Evolutionary conservation across 2,888 invertebrate genomes (phyloP), one percentile per base, ranked within the genome.

Genomic region (Calliopum simillimum): DNA sequence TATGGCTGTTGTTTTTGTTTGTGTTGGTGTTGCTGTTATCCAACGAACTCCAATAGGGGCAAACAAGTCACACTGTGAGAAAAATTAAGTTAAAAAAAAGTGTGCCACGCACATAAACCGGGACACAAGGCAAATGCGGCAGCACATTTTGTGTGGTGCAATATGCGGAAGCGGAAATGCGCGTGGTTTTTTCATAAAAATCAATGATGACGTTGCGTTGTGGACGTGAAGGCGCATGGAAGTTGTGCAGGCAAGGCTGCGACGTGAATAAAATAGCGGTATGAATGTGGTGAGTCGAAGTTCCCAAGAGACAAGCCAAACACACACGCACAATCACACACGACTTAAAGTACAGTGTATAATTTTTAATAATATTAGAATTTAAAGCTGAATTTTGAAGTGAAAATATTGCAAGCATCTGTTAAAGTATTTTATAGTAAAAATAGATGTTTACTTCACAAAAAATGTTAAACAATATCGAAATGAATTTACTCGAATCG

Each of bases 131-230:
- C 51, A 16, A 51, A 19, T 21, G 51, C 51, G 51, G 14, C 2
- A 2, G 6, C 51, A 51, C n/a, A 33, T n/a, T n/a, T n/a, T n/a
- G n/a, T n/a, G 33, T 33, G 19, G 8, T 49, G 16, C 23, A 56
- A 56, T 33, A 33, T 33, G 41, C 59, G 59, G 59, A 59, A 59
- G 41, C 59, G 41, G 33, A 59, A 59, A 43, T 41, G 43, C 21
- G 41, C 59, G 43, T 59, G 59, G 59, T 33, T 59, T 59, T 59
- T 41, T 33, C 33, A 41, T n/a, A 59, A 59, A 59, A 33, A 59
- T 11, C 33, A 12, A 11, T n/a, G 3, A 51, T 11, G 51, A n/a
- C 19, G 21, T 16, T 11, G 4, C 33, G 33, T 8, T 8, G 33
- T 33, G 33, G 6, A 51, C 19, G 51, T 16, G 23, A 5, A 13